Base-by-base conservation (phyloP, 2,888 invertebrate species). In the Anagyrus pseudococci region DNA sequence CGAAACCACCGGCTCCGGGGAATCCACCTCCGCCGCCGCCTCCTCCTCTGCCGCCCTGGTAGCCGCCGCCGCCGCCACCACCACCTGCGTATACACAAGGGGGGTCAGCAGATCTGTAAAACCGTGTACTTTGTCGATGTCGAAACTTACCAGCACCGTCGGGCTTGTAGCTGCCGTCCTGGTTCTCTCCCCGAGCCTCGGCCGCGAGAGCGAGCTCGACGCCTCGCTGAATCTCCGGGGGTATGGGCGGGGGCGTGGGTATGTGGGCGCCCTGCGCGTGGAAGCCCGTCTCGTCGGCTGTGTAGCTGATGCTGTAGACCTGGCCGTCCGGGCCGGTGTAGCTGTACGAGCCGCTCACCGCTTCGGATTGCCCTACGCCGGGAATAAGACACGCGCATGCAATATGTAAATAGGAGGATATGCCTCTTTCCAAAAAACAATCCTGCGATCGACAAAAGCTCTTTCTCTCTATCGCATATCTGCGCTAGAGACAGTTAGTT, bases 161-260 rank as follows among this genome's bases (percentile, higher is more conserved):
- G 20, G 67, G 68, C 25, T 69, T 67, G n/a, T 68, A 69, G n/a
- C 69, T 68, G 8, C 71, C 73, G 23, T 77, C 77, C 49, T 78
- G 78, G 67, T 78, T 78, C 48, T 78, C 78, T 2, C 78, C 77
- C 4, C 78, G 71, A 3, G 78, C 78, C 49, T 78, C 78, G 3
- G 78, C 77, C 10, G 77, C 78, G 1, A 78, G 70, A 0, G 78
- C 67, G 3, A 77, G 68, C 41, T 78, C 77, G 50, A 78, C 72
- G 3, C 78, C 78, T 26, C 77, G 69, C 61, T 77, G 77, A 53
- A 78, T 78, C 66, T 77, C 78, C 1, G 77, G 77, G 1, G 78
- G 78, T 1, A 78, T 77, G 10, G 78, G 78, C n/a, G 78, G 78
- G 10, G 78, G 75, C 1, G 77, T 78, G 2, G 78, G 78, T 6